Conservation (phyloP, 2,797 vertebrate genomes). For the Labeo calbasu region DNA sequence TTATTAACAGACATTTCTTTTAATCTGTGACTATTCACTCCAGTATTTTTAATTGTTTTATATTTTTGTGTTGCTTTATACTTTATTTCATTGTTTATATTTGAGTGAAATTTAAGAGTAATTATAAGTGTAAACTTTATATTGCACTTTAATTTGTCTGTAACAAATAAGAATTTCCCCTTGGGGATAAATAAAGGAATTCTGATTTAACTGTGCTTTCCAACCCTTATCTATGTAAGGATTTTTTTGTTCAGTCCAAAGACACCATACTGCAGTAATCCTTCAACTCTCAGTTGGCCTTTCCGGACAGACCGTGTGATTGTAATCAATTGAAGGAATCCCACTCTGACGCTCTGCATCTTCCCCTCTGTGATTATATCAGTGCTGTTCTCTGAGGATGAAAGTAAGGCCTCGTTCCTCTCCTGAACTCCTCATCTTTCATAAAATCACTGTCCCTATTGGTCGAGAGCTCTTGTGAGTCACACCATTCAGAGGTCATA, state of each 20-base stretch:
- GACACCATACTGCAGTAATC: background rate
- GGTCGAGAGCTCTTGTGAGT: conserved; percentile 40
- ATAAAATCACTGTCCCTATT: conserved; percentile 49
- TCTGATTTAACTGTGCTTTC: no score
- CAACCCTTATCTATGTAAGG: no score
- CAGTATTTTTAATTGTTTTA: no score
- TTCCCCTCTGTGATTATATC: conserved; percentile 49
- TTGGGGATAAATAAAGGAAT: no score
- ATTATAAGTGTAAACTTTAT: no score
- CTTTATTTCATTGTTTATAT: no score
- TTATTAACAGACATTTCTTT: no score
- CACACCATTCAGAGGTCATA: conserved; percentile 56
- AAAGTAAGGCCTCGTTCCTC: conserved; percentile 38
- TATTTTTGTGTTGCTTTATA: no score
- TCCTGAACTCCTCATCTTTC: conserved; percentile 51
- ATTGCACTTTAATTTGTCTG: no score
- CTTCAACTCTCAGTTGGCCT: conserved; percentile 2
- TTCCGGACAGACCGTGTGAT: conserved; percentile 21
- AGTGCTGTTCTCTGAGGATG: conserved; percentile 29
- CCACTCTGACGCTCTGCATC: conserved; percentile 14
- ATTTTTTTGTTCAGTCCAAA: background rate
- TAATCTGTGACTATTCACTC: no score
- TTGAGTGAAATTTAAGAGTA: no score
- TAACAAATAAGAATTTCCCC: no score
- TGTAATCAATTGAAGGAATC: conserved; percentile 42